phyloP scores from a whole-genome alignment of 2,797 vertebrate species.

The Pyrocephalus nanus region DNA sequence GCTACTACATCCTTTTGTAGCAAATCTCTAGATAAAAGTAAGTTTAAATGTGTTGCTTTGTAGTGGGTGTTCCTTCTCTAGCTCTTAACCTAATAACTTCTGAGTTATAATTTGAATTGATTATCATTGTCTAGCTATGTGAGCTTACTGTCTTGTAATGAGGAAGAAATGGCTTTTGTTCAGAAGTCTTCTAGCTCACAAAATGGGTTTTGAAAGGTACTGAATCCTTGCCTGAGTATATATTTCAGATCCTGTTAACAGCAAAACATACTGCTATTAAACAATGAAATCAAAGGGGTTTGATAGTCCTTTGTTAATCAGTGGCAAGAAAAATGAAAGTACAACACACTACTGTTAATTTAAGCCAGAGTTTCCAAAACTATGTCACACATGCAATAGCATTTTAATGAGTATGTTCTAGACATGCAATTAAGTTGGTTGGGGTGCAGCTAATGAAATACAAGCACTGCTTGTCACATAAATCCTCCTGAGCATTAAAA shows the following conservation, averaged over 20 bases:
- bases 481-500: neutral
- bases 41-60: neutral
- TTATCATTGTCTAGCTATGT: neutral
- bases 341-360: neutral
- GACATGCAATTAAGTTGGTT: neutral
- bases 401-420: neutral
- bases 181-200: neutral
- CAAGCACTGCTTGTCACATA: neutral
- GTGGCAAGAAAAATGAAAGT: neutral
- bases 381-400: neutral
- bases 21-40: neutral
- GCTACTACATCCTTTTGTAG: neutral
- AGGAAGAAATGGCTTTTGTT: neutral
- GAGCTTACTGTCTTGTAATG: neutral
- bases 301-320: neutral
- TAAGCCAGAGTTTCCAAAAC: neutral
- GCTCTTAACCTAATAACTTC: neutral
- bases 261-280: neutral
- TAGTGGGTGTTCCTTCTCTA: neutral
- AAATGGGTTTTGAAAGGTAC: neutral
- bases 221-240: neutral
- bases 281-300: neutral
- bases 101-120: neutral
- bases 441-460: neutral
- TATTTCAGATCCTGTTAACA: neutral